Conservation (phyloP, 2,113 vertebrate genomes). For the Brienomyrus longianalis region DNA sequence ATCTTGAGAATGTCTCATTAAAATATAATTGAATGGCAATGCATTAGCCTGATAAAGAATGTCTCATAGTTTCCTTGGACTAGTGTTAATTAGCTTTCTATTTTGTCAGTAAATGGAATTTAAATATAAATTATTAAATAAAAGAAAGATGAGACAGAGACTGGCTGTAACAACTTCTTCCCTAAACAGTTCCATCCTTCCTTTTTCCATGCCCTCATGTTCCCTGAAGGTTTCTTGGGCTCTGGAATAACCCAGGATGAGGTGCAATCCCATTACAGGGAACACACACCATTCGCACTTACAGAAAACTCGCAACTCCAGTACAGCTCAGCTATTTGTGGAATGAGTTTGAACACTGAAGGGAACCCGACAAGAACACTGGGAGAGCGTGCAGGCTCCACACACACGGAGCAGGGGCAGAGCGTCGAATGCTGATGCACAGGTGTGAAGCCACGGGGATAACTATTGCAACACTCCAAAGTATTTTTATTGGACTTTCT, state of each 20-base stretch:
- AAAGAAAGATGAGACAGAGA: neutral
- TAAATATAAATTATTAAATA: neutral
- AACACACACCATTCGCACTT: neutral
- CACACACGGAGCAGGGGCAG: neutral
- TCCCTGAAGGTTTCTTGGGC: neutral
- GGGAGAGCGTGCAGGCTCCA: neutral
- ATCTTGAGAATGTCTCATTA: slow-evolving; percentile 17
- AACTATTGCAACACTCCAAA: neutral
- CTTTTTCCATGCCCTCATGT: neutral
- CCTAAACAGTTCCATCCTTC: neutral
- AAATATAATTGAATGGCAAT: slow-evolving; percentile 10
- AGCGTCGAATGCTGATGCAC: neutral
- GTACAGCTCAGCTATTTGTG: neutral
- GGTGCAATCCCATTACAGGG: neutral
- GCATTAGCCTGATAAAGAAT: slow-evolving; percentile 12
- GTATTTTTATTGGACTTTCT: neutral
- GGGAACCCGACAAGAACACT: neutral
- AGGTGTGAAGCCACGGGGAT: neutral
- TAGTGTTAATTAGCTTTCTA: slow-evolving; percentile 4
- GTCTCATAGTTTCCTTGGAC: neutral
- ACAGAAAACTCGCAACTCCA: neutral
- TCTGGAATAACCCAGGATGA: neutral
- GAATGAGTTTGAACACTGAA: neutral
- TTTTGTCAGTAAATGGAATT: slow-evolving; percentile 9
- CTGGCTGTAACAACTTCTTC: neutral